These are phyloP conservation scores for Diaphora mendica DNA, from an alignment of 2,888 invertebrate species.

Conservation along the genomic window DNA sequence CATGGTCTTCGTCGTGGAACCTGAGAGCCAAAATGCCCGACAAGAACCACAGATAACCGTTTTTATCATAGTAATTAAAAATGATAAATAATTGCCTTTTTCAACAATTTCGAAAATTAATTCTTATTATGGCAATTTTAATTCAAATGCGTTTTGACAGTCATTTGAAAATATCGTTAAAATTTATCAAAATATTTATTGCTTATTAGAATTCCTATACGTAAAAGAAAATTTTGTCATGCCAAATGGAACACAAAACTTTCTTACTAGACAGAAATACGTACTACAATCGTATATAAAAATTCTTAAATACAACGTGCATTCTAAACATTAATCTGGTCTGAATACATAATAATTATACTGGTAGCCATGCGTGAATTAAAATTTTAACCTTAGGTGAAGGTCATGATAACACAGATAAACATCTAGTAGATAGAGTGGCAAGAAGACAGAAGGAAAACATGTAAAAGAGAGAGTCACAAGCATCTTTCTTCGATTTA, in stretches of 20 bases:
- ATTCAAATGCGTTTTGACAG: slow-evolving; percentile 22
- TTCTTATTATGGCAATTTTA: slow-evolving; percentile 38
- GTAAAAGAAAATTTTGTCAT: slow-evolving; percentile 71
- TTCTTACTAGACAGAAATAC: slow-evolving; percentile 74
- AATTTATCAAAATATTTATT: slow-evolving; percentile 32
- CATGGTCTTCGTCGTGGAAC: slow-evolving; percentile 99
- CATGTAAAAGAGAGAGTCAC: slow-evolving; percentile 65
- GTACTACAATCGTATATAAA: slow-evolving; percentile 71
- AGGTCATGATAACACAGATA: slow-evolving; percentile 71
- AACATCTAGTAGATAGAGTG: slow-evolving; percentile 68
- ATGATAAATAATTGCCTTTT: slow-evolving; percentile 40
- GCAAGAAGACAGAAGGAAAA: slow-evolving; percentile 70
- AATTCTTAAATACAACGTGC: slow-evolving; percentile 81
- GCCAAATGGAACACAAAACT: slow-evolving; percentile 75
- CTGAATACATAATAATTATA: slow-evolving; percentile 72
- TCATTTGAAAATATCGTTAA: slow-evolving; percentile 20
- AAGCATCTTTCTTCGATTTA: slow-evolving; percentile 66
- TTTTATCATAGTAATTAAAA: slow-evolving; percentile 50
- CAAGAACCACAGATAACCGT: slow-evolving; percentile 84
- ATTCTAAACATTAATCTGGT: slow-evolving; percentile 82
- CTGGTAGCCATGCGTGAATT: slow-evolving; percentile 82
- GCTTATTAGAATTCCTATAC: slow-evolving; percentile 54
- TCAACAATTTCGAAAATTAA: slow-evolving; percentile 27
- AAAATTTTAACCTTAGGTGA: slow-evolving; percentile 66
- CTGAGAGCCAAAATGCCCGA: slow-evolving; percentile 89